Base-by-base conservation (phyloP, 2,888 invertebrate species). In the Sialis fuliginosa region DNA sequence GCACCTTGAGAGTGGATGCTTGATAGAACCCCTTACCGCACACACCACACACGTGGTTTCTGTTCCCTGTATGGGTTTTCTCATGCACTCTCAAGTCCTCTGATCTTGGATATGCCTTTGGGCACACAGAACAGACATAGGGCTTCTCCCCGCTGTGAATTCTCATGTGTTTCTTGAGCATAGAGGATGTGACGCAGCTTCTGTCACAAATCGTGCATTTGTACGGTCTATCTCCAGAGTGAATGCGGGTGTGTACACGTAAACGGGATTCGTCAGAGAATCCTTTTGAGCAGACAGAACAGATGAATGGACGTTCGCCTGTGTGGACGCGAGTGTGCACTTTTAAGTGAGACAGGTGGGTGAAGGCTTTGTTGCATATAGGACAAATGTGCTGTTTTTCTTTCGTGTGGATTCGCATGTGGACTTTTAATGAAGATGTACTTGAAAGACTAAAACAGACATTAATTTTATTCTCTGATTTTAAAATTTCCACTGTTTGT, bases 21-120 rank as follows among this genome's bases (percentile, higher is more conserved):
- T 74, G 72, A 57, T 73, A 73, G 56, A 75, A 75, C 31, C 65
- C 64, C 56, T 75, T 75, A 42, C 65, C 60, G 56, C 75, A 75
- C 4, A 62, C 63, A 7, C 53, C 47, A 54, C 71, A 71, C n/a
- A 64, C 52, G 32, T 57, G 55, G 50, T 53, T 57, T 12, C 56
- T 55, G 48, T 64, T 61, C 47, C 61, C 62, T 50, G 62, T 63
- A 52, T 65, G 65, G 5, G 61, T 62, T 56, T 64, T 64, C 39
- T 63, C 53, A 47, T 65, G 65, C 48, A 63, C 58, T 45, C 59
- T 56, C 39, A 64, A 54, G 52, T 65, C 64, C 51, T 64, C 64
- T 40, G 61, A 61, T 39, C 64, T 54, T 1, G 61, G 60, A 53
- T 63, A 65, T 5, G 62, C 60, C 53, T 62, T 64, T 4, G 61